These are phyloP conservation scores for Carollia perspicillata DNA, from an alignment of 2,113 vertebrate species.

Conservation along the genomic window DNA sequence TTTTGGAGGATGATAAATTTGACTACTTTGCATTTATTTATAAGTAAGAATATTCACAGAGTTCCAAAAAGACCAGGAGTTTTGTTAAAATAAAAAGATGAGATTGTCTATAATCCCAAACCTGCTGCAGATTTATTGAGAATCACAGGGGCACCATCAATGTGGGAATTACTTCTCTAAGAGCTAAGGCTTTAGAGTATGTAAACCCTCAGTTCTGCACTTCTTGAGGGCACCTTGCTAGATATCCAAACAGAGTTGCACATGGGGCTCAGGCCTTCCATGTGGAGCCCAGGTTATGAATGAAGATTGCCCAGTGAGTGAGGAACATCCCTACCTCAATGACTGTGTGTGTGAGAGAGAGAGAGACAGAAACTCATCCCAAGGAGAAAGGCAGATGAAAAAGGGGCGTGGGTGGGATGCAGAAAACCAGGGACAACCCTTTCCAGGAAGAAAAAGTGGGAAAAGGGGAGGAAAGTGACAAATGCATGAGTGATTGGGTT, in stretches of 20 bases:
- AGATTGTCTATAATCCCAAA: neutral
- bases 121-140: neutral
- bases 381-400: neutral
- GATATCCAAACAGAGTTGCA: neutral
- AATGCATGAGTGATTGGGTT: neutral
- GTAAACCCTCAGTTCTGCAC: rapidly evolving
- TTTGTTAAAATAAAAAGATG: neutral
- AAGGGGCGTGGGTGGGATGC: too few species aligned
- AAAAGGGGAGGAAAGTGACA: neutral
- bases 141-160: neutral
- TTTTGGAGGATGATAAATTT: neutral
- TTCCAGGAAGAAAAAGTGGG: neutral
- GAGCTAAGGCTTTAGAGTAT: rapidly evolving
- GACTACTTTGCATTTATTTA: neutral
- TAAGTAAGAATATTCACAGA: neutral
- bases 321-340: neutral
- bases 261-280: neutral
- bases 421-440: neutral
- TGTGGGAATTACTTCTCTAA: too few species aligned
- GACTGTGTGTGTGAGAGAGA: neutral
- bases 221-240: too few species aligned
- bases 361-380: too few species aligned
- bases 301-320: too few species aligned
- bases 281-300: too few species aligned
- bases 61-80: neutral